phyloP scores from a whole-genome alignment of 2,113 vertebrate species.

The Laticauda laticaudata region DNA sequence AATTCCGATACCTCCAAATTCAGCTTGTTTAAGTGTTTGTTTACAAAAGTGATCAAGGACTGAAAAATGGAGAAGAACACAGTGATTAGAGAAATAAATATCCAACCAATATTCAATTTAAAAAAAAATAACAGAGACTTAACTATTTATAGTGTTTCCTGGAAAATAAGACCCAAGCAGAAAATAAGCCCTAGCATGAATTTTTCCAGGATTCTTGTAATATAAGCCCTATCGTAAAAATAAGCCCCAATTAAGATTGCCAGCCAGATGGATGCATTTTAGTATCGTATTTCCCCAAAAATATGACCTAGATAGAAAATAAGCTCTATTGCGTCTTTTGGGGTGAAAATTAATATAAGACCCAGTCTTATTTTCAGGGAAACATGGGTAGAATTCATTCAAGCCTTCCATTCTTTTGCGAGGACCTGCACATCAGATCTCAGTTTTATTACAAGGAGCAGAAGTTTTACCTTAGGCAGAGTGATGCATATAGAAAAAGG shows the following conservation, averaged over 20 bases:
- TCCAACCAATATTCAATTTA: background rate
- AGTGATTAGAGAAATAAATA: background rate
- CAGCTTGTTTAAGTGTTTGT: conserved; percentile 86
- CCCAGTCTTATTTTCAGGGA: too few relatives aligned
- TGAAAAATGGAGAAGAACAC: conserved; percentile 45
- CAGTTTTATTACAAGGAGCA: background rate
- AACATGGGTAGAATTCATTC: background rate
- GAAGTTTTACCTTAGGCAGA: background rate
- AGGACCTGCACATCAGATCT: background rate
- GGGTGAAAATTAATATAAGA: too few relatives aligned
- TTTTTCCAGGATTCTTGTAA: too few relatives aligned
- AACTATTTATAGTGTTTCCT: background rate
- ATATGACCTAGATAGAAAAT: too few relatives aligned
- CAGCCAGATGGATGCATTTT: too few relatives aligned
- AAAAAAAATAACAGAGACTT: background rate
- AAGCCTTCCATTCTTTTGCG: background rate
- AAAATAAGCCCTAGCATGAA: too few relatives aligned
- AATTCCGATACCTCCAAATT: conserved; percentile 86
- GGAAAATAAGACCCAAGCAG: too few relatives aligned
- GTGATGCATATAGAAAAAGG: background rate
- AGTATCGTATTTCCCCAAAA: too few relatives aligned
- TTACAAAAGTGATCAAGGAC: conserved; percentile 87
- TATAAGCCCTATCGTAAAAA: too few relatives aligned
- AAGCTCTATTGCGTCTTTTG: too few relatives aligned
- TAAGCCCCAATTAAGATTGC: too few relatives aligned